Evolutionary conservation across 2,888 invertebrate species (phyloP).

Genomic region (Caenorhabditis japonica): DNA sequence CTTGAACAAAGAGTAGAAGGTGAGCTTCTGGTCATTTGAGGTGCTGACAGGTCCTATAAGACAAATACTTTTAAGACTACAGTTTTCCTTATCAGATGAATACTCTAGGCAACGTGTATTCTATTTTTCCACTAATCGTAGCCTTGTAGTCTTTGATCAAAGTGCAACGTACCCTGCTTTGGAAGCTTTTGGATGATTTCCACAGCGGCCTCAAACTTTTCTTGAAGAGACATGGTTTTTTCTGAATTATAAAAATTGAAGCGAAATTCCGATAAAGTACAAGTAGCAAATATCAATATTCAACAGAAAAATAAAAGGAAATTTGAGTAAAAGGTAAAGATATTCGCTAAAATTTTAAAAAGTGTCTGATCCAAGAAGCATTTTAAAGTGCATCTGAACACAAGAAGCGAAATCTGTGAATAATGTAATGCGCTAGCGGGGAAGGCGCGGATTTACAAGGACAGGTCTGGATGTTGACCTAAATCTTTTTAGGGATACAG

Average conservation of each 20-base stretch:
- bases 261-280: not conserved
- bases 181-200: conserved; percentile 76
- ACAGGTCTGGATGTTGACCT: conserved; percentile 47
- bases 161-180: conserved; percentile 64
- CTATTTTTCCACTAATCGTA: conserved; percentile 9
- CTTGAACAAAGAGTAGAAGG: conserved; percentile 76
- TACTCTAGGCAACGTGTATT: conserved; percentile 1
- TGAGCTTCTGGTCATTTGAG: conserved; percentile 75
- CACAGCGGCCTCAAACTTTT: conserved; percentile 75
- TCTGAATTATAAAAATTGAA: not conserved
- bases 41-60: conserved; percentile 71
- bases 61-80: not conserved
- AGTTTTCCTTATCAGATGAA: not conserved
- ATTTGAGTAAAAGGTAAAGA: too few species aligned
- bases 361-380: too few species aligned
- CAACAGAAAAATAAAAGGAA: too few species aligned
- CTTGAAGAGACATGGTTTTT: conserved; percentile 60
- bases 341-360: too few species aligned
- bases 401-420: conserved; percentile 29
- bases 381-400: too few species aligned
- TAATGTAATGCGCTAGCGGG: conserved; percentile 19
- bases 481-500: conserved; percentile 48
- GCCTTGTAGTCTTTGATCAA: conserved; percentile 17
- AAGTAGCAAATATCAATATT: not conserved
- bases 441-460: conserved; percentile 45